Percentiles rank a stretch among this genome's conserved stretches.
Evolutionary conservation across 1,140 invertebrate genomes (phyloP).

Genomic region (Hesperophylax magnus): DNA sequence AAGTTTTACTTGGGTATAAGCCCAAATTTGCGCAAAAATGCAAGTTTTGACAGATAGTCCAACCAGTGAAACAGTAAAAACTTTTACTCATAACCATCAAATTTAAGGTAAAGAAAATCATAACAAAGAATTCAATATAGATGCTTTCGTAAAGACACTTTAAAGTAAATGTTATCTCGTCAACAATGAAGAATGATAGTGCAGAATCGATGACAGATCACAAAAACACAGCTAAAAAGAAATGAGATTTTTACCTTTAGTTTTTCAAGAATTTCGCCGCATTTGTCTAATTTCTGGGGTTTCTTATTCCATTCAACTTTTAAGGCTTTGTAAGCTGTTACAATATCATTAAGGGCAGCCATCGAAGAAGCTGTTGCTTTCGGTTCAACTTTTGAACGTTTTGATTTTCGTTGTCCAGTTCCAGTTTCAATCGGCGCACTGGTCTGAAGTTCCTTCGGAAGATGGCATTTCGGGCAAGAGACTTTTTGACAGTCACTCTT

Average conservation of each 20-base stretch:
- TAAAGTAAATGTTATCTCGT: no score
- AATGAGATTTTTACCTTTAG: slow-evolving; percentile 33
- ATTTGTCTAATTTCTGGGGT: slow-evolving; percentile 36
- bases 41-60: no score
- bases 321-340: slow-evolving; percentile 37
- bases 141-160: no score
- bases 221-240: neutral
- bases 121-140: no score
- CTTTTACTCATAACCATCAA: no score
- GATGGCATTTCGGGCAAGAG: slow-evolving; percentile 19
- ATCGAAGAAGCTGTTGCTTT: neutral
- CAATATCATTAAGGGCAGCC: slow-evolving; percentile 43
- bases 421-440: neutral
- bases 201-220: slow-evolving; percentile 16
- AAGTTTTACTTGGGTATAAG: no score
- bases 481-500: slow-evolving; percentile 44
- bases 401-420: slow-evolving; percentile 7
- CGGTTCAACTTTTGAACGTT: neutral
- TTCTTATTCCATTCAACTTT: slow-evolving; percentile 44
- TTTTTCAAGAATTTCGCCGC: slow-evolving; percentile 43
- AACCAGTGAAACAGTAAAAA: no score
- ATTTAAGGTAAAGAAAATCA: no score
- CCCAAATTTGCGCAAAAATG: no score
- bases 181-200: neutral
- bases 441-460: neutral